Conservation (phyloP, 1,140 invertebrate species). For the Plectrocnemia conspersa region DNA sequence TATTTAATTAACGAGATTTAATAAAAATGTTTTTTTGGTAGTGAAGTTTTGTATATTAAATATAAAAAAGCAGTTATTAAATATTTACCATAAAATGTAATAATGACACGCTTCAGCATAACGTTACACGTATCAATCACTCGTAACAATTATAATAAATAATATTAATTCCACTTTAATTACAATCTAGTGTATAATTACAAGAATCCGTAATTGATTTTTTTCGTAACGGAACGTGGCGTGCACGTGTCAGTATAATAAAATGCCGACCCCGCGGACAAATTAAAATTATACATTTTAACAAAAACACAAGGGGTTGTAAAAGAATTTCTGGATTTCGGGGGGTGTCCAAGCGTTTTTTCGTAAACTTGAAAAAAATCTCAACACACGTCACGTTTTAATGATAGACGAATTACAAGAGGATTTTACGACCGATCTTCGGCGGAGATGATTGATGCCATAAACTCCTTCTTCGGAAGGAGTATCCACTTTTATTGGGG, state of each 20-base stretch:
- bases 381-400: conserved; percentile 29
- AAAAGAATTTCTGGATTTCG: conserved; percentile 10
- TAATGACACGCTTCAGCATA: too few relatives aligned
- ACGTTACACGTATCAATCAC: too few relatives aligned
- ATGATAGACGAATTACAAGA: conserved; percentile 35
- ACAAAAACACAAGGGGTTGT: not conserved
- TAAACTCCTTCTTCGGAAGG: conserved; percentile 34
- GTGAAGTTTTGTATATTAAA: too few relatives aligned
- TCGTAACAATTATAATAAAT: too few relatives aligned
- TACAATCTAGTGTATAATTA: too few relatives aligned
- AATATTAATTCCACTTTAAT: not conserved
- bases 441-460: conserved; percentile 34
- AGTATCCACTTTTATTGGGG: conserved; percentile 14
- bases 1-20: too few relatives aligned
- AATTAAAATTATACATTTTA: conserved; percentile 8
- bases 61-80: too few relatives aligned
- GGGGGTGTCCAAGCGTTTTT: not conserved
- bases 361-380: conserved; percentile 5
- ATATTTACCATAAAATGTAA: too few relatives aligned
- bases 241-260: conserved; percentile 8
- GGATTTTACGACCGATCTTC: conserved; percentile 30
- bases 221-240: conserved; percentile 7
- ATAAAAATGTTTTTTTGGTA: too few relatives aligned
- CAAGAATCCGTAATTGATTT: not conserved
- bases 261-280: not conserved